Percentiles rank a stretch among this genome's conserved stretches.
phyloP scores from a whole-genome alignment of 2,888 invertebrate genomes.

The Andricus curvator region DNA sequence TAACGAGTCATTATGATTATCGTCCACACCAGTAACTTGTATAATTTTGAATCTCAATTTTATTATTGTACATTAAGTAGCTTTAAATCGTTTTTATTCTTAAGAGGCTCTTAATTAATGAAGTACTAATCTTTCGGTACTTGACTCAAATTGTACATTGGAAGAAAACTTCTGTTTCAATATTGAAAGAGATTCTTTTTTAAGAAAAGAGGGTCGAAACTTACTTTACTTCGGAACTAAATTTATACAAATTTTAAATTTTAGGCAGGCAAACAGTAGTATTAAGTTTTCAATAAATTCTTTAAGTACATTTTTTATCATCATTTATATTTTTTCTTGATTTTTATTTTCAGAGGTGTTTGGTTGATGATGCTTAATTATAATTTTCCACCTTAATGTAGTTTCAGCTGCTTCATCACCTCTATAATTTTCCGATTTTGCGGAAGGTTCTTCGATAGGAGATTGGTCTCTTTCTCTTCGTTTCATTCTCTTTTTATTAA shows the following conservation, averaged over 20 bases:
- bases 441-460: neutral
- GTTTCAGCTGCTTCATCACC: constrained; percentile 28
- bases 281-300: neutral
- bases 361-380: constrained; percentile 47
- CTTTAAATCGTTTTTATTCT: neutral
- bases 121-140: neutral
- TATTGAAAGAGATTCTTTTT: neutral
- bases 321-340: neutral
- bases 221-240: neutral
- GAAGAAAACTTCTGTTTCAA: neutral
- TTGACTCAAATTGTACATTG: neutral
- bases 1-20: neutral
- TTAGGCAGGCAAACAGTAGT: neutral
- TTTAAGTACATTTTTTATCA: neutral
- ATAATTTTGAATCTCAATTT: neutral
- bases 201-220: neutral
- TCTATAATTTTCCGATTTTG: neutral
- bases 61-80: neutral
- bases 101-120: neutral
- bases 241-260: neutral
- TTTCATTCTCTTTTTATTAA: too few species aligned
- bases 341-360: neutral
- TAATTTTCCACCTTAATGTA: constrained; percentile 48
- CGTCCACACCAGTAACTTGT: neutral
- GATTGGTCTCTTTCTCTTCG: neutral